Conservation (phyloP, 2,797 vertebrate genomes). For the Coregonus suidteri region DNA sequence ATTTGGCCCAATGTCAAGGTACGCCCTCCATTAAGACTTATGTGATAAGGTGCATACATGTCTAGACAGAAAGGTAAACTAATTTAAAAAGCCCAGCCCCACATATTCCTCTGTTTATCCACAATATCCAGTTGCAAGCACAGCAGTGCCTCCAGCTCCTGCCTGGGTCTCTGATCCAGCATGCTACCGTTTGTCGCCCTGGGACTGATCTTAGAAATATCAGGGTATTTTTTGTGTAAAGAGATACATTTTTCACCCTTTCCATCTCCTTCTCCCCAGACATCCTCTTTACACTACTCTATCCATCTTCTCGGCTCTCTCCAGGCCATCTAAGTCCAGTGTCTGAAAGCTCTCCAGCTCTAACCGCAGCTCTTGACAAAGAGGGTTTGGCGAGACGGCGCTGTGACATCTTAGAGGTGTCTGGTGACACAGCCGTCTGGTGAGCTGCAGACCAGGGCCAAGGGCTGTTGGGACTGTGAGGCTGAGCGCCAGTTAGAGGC, state of each 20-base stretch:
- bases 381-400: neutral
- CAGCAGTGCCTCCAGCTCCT: constrained; percentile 16
- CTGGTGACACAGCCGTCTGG: neutral
- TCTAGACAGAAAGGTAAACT: constrained; percentile 30
- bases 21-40: neutral
- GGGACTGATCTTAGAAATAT: neutral
- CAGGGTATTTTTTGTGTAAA: neutral
- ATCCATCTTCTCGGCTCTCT: constrained; percentile 22
- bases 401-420: constrained; percentile 1
- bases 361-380: neutral
- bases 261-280: constrained; percentile 28
- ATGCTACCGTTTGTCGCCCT: neutral
- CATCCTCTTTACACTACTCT: constrained; percentile 1
- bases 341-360: constrained; percentile 9
- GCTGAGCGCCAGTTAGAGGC: neutral
- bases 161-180: constrained; percentile 27
- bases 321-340: constrained; percentile 33
- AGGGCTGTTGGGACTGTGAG: neutral
- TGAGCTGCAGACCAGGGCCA: neutral
- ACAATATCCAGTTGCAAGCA: constrained; percentile 52
- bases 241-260: neutral
- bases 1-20: neutral
- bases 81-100: neutral
- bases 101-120: constrained; percentile 46
- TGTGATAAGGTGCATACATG: constrained; percentile 18